Conservation (phyloP, 2,888 invertebrate species). For the Panorpa germanica region DNA sequence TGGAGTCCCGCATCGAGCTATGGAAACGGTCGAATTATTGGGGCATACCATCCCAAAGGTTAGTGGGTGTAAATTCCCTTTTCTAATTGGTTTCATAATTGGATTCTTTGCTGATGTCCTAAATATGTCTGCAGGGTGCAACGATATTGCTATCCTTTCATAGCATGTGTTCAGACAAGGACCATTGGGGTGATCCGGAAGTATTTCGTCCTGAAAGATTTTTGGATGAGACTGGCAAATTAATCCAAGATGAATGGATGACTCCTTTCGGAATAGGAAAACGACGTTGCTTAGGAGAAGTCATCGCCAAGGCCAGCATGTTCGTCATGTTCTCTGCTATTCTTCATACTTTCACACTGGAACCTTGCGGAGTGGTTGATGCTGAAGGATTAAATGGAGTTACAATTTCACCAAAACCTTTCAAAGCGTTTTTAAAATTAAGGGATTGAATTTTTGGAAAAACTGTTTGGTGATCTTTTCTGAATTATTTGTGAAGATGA, state of each 20-base stretch:
- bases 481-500: too few relatives aligned
- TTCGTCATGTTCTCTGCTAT: constrained; percentile 37
- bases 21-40: constrained; percentile 22
- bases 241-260: constrained; percentile 32
- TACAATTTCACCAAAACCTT: constrained; percentile 20
- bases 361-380: constrained; percentile 14
- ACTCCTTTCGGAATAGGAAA: constrained; percentile 49
- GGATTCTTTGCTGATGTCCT: too few relatives aligned
- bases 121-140: too few relatives aligned
- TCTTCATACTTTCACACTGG: constrained; percentile 29
- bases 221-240: constrained; percentile 29
- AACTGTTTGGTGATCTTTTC: too few relatives aligned
- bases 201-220: constrained; percentile 42
- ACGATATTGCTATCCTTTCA: constrained; percentile 32
- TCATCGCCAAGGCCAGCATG: constrained; percentile 36
- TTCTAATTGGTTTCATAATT: too few relatives aligned
- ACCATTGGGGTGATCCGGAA: constrained; percentile 35
- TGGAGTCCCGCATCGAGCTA: constrained; percentile 18
- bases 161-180: constrained; percentile 29
- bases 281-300: constrained; percentile 41
- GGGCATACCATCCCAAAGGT: constrained; percentile 28
- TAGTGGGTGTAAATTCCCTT: too few relatives aligned
- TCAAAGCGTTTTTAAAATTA: constrained; percentile 12
- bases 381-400: constrained; percentile 19
- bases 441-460: too few relatives aligned